Percentiles rank a stretch among this genome's conserved stretches.
phyloP scores from a whole-genome alignment of 1,140 invertebrate genomes.

The Drosophila kurseongensis region DNA sequence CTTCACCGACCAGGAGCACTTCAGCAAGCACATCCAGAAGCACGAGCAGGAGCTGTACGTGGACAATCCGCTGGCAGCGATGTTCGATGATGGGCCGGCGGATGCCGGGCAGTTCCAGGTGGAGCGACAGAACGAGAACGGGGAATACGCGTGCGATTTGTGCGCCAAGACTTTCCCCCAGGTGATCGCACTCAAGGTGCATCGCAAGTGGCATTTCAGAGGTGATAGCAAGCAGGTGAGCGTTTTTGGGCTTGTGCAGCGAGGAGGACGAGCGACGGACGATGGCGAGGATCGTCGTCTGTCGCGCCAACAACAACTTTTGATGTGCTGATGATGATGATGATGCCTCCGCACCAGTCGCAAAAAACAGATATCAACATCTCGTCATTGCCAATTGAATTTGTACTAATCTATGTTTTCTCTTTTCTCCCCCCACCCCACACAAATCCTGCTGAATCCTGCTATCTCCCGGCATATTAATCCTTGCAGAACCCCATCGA shows the following conservation, averaged over 20 bases:
- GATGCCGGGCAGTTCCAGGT: conserved; percentile 81
- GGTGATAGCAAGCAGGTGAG: conserved; percentile 85
- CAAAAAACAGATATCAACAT: conserved; percentile 76
- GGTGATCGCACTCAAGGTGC: conserved; percentile 84
- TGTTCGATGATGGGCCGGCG: conserved; percentile 82
- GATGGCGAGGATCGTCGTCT: conserved; percentile 21
- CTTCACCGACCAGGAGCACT: conserved; percentile 81
- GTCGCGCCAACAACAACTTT: conserved; percentile 31
- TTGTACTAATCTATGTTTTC: conserved; percentile 35
- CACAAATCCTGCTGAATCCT: background rate
- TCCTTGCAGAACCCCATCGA: conserved; percentile 72
- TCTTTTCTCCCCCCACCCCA: background rate
- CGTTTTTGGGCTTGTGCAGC: conserved; percentile 84
- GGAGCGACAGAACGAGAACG: conserved; percentile 80
- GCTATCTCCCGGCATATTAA: background rate
- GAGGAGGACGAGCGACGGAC: conserved; percentile 55
- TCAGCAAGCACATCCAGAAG: conserved; percentile 80
- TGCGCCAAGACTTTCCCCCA: conserved; percentile 83
- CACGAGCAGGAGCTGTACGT: conserved; percentile 82
- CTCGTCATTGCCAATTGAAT: conserved; percentile 19
- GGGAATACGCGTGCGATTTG: conserved; percentile 83
- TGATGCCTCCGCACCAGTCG: conserved; percentile 83
- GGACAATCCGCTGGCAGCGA: conserved; percentile 80
- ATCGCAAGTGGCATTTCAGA: conserved; percentile 85
- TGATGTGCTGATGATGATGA: conserved; percentile 50